A percentile compares a stretch with the other conserved stretches of the same genome.
These are phyloP conservation scores for Trichoplusia ni DNA, from an alignment of 1,140 invertebrate genomes.

Conservation along the genomic window DNA sequence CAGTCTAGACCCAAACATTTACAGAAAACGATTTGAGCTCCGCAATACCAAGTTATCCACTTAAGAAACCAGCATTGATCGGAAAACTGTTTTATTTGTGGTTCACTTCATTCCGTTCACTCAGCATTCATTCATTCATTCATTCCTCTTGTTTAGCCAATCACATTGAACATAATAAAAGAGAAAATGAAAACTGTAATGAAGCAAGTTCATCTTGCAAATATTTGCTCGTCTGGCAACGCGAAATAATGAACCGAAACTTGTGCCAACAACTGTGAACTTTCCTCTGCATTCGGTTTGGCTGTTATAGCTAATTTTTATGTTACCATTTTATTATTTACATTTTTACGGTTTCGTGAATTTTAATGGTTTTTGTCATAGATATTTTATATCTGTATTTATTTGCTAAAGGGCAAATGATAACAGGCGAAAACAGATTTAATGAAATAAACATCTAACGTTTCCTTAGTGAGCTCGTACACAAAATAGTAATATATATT, in stretches of 20 bases:
- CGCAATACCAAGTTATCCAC: slow-evolving; percentile 66
- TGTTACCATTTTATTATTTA: slow-evolving; percentile 20
- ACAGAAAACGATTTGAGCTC: slow-evolving; percentile 60
- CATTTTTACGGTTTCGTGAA: slow-evolving; percentile 4
- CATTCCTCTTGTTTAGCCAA: slow-evolving; percentile 68
- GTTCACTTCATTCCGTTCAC: slow-evolving; percentile 51
- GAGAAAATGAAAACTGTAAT: slow-evolving; percentile 70
- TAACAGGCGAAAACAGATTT: no score
- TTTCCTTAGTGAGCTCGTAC: no score
- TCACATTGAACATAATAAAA: slow-evolving; percentile 68
- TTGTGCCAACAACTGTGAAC: slow-evolving; percentile 29
- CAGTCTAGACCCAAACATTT: slow-evolving; percentile 75
- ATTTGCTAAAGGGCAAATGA: no score
- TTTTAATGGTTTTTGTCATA: no score
- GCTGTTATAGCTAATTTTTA: slow-evolving; percentile 40
- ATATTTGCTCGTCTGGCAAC: slow-evolving; percentile 64
- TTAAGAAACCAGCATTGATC: slow-evolving; percentile 60
- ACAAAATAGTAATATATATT: no score
- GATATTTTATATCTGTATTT: no score
- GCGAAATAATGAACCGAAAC: slow-evolving; percentile 43
- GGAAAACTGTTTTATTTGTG: slow-evolving; percentile 61
- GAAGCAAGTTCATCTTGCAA: slow-evolving; percentile 65
- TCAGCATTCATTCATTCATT: slow-evolving; percentile 52
- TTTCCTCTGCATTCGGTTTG: slow-evolving; percentile 32
- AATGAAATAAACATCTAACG: no score